A percentile compares a stretch with the other conserved stretches of the same genome.
These are phyloP conservation scores for Xiphophorus maculatus DNA, from an alignment of 2,113 vertebrate genomes.

Conservation along the genomic window DNA sequence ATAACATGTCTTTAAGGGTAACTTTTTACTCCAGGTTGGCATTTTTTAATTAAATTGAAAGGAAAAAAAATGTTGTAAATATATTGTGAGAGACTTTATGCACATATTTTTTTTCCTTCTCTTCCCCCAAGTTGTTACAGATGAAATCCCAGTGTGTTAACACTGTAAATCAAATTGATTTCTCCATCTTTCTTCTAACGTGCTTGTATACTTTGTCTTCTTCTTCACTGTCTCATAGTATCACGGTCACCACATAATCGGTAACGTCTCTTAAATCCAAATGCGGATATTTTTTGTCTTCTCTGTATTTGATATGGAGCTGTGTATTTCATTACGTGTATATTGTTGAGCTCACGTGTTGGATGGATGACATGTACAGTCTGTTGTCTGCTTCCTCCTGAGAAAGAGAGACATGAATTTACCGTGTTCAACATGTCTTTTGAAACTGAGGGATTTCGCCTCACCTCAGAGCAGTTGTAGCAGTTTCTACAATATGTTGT, in stretches of 20 bases:
- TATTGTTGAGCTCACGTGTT: slow-evolving; percentile 60
- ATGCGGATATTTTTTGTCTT: slow-evolving; percentile 64
- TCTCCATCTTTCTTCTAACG: slow-evolving; percentile 53
- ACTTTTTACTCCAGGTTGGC: slow-evolving; percentile 81
- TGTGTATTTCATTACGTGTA: slow-evolving; percentile 66
- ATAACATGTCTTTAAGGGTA: slow-evolving; percentile 81
- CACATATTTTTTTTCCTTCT: slow-evolving; percentile 65
- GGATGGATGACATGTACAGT: slow-evolving; percentile 58
- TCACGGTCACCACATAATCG: slow-evolving; percentile 64
- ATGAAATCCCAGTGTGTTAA: slow-evolving; percentile 61
- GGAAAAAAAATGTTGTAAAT: slow-evolving; percentile 77
- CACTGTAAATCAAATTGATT: slow-evolving; percentile 70
- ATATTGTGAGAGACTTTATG: slow-evolving; percentile 81
- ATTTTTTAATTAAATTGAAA: slow-evolving; percentile 81
- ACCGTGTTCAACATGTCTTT: slow-evolving; percentile 72
- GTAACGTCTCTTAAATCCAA: slow-evolving; percentile 66
- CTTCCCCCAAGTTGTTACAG: slow-evolving; percentile 56
- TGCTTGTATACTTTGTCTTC: slow-evolving; percentile 61
- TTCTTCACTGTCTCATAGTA: slow-evolving; percentile 59
- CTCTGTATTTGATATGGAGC: slow-evolving; percentile 76
- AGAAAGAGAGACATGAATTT: slow-evolving; percentile 61
- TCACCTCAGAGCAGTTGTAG: slow-evolving; percentile 72
- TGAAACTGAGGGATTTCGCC: slow-evolving; percentile 75
- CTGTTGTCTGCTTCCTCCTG: slow-evolving; percentile 58
- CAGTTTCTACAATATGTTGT: slow-evolving; percentile 79